phyloP scores from a whole-genome alignment of 2,888 invertebrate species.

The Orchesellides sinensis region DNA sequence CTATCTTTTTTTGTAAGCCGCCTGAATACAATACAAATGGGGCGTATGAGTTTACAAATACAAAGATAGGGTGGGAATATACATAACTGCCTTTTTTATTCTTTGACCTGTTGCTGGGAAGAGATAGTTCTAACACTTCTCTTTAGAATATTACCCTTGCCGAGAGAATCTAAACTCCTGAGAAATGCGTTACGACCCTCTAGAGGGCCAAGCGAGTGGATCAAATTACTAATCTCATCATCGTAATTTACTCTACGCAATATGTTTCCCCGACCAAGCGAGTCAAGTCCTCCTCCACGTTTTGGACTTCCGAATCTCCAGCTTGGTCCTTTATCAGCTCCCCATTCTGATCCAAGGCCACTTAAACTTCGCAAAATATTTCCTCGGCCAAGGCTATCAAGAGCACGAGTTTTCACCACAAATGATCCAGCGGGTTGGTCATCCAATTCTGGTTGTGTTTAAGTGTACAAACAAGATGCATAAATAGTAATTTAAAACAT shows the following conservation, averaged over 20 bases:
- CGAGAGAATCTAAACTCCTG: constrained; percentile 78
- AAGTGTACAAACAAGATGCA: not conserved
- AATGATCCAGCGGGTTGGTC: constrained; percentile 47
- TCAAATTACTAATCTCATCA: constrained; percentile 68
- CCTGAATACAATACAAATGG: not conserved
- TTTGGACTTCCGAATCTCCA: constrained; percentile 72
- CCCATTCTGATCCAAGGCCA: constrained; percentile 69
- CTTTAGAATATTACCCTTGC: constrained; percentile 77
- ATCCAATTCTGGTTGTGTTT: constrained; percentile 40
- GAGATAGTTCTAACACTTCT: constrained; percentile 65
- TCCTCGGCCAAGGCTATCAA: constrained; percentile 78
- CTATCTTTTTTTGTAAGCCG: constrained; percentile 22
- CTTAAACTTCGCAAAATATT: constrained; percentile 76
- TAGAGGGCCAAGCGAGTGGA: constrained; percentile 66
- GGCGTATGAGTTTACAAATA: constrained; percentile 1
- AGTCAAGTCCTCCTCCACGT: constrained; percentile 77
- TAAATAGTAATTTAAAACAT: not conserved
- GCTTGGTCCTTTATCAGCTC: constrained; percentile 64
- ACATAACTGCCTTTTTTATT: constrained; percentile 21
- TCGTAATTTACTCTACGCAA: constrained; percentile 71
- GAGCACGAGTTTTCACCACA: constrained; percentile 74
- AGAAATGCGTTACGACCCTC: constrained; percentile 68
- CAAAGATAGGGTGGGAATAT: too few relatives aligned
- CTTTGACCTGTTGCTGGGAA: constrained; percentile 55
- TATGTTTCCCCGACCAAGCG: constrained; percentile 79